Evolutionary conservation across 2,113 vertebrate genomes (phyloP).

Genomic region (Eolophus roseicapilla): DNA sequence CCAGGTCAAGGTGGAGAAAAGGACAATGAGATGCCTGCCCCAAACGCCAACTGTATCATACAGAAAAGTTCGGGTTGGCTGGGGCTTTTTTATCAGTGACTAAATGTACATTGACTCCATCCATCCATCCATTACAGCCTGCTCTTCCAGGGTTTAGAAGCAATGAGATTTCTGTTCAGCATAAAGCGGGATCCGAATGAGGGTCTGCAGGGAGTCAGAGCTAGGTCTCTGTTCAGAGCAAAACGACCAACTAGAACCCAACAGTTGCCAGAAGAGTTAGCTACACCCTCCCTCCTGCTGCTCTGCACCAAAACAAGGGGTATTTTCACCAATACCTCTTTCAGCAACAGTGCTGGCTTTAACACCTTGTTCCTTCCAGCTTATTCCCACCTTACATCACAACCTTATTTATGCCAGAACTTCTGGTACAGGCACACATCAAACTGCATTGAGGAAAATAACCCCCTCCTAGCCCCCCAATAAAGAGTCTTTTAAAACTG

Average conservation of each 20-base stretch:
- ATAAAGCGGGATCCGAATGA: neutral
- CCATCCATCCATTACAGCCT: neutral
- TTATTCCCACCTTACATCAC: neutral
- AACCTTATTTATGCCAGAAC: neutral
- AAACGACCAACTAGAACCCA: neutral
- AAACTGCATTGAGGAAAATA: neutral
- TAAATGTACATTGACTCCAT: neutral
- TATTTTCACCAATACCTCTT: neutral
- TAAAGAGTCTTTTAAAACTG: neutral
- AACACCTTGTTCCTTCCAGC: neutral
- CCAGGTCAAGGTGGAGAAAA: neutral
- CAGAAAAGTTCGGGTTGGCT: neutral
- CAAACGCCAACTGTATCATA: neutral
- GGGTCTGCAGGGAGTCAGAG: neutral
- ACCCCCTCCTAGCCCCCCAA: fast-evolving
- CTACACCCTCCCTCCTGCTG: neutral
- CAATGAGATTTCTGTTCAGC: neutral
- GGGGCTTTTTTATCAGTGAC: fast-evolving
- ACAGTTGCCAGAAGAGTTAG: neutral
- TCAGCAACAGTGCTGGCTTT: neutral
- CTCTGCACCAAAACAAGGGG: neutral
- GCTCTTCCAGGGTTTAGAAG: neutral
- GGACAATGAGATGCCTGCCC: neutral
- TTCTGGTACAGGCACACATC: fast-evolving
- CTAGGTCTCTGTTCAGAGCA: neutral